A percentile compares a stretch with the other conserved stretches of the same genome.
These are phyloP conservation scores for Austrofundulus limnaeus DNA, from an alignment of 2,113 vertebrate species.

Conservation along the genomic window DNA sequence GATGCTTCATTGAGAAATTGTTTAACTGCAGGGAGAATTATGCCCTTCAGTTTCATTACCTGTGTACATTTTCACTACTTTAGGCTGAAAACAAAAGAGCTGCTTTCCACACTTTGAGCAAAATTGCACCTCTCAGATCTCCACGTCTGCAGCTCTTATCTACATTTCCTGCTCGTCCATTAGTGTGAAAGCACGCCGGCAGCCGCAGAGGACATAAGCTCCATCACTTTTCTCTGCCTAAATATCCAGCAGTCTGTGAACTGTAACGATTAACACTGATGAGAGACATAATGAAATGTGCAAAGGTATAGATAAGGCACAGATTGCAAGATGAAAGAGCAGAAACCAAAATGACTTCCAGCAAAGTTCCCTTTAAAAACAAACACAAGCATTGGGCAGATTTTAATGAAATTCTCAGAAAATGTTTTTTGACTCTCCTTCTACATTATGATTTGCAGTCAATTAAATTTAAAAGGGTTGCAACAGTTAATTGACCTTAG, in stretches of 20 bases:
- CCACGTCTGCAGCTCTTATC: neutral
- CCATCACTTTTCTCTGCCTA: neutral
- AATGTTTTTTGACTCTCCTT: too few relatives aligned
- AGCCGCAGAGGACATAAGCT: neutral
- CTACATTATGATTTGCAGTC: too few relatives aligned
- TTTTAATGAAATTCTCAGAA: too few relatives aligned
- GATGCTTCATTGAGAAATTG: conserved; percentile 5
- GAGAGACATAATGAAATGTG: conserved; percentile 27
- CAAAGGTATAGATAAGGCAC: neutral
- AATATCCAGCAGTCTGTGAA: neutral
- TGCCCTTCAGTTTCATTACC: conserved; percentile 35
- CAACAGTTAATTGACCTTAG: too few relatives aligned
- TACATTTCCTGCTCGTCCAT: conserved; percentile 6
- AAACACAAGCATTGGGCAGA: too few relatives aligned
- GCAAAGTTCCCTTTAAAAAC: conserved; percentile 28
- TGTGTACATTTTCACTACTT: conserved; percentile 4
- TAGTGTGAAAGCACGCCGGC: neutral
- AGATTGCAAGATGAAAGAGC: conserved; percentile 46
- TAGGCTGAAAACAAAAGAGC: neutral
- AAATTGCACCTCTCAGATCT: conserved; percentile 12
- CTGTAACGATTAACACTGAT: neutral
- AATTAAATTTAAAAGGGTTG: too few relatives aligned
- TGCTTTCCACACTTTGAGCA: conserved; percentile 7
- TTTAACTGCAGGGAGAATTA: conserved; percentile 1
- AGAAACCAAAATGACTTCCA: conserved; percentile 4